A percentile compares a stretch with the other conserved stretches of the same genome.
These are phyloP conservation scores for Neria commutata DNA, from an alignment of 2,888 invertebrate genomes.

Conservation along the genomic window DNA sequence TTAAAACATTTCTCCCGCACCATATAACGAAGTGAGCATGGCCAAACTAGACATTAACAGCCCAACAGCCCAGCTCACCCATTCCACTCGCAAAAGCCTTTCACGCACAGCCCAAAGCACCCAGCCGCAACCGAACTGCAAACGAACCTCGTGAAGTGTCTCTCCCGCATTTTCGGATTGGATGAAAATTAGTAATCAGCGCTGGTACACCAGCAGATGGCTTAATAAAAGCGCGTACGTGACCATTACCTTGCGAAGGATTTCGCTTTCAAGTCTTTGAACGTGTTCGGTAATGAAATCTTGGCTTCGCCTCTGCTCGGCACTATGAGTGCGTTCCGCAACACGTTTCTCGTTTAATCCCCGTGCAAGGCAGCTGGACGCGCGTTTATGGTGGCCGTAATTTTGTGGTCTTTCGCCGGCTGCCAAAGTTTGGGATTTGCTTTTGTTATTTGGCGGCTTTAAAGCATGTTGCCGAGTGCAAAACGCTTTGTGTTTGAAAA, in stretches of 20 bases:
- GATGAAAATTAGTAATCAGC: constrained; percentile 59
- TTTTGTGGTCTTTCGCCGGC: not conserved
- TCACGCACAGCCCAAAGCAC: too few species aligned
- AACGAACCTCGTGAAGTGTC: constrained; percentile 39
- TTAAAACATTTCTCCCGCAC: too few species aligned
- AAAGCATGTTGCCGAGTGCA: too few species aligned
- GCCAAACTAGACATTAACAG: too few species aligned
- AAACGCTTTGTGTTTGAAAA: too few species aligned
- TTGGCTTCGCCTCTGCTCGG: not conserved
- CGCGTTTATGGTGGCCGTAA: not conserved
- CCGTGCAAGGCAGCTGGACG: not conserved
- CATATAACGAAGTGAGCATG: too few species aligned
- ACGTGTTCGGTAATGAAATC: constrained; percentile 5
- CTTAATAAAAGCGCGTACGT: constrained; percentile 60
- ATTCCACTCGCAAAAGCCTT: too few species aligned
- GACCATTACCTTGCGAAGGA: constrained; percentile 38
- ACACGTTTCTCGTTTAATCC: constrained; percentile 7
- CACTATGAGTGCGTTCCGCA: not conserved
- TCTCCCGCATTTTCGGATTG: not conserved
- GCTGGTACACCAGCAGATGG: constrained; percentile 50
- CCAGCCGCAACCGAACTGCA: too few species aligned
- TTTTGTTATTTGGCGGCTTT: too few species aligned
- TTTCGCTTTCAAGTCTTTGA: constrained; percentile 7
- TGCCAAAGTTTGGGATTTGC: too few species aligned
- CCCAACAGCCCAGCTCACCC: too few species aligned